Percentiles rank a stretch among this genome's conserved stretches.
These are phyloP conservation scores for Erebia ligea DNA, from an alignment of 2,888 invertebrate genomes.

Conservation along the genomic window DNA sequence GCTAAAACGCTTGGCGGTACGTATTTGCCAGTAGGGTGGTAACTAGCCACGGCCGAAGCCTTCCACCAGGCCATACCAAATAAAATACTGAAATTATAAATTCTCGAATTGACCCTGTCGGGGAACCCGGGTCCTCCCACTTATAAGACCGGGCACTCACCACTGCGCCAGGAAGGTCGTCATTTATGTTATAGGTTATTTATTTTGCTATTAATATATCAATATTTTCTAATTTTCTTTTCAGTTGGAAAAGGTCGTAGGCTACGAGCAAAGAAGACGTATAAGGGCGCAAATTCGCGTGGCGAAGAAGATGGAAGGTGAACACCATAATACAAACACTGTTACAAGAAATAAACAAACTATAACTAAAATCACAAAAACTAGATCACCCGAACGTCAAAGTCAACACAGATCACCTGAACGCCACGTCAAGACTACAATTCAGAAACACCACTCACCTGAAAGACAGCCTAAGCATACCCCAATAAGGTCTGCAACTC, in stretches of 20 bases:
- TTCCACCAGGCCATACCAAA: too few species aligned
- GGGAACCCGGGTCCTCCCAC: too few species aligned
- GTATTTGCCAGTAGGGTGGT: too few species aligned
- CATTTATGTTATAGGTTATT: too few species aligned
- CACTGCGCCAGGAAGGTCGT: too few species aligned
- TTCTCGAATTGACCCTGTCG: too few species aligned
- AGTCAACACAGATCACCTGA: conserved; percentile 53
- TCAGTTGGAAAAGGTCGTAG: conserved; percentile 89
- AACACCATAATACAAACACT: conserved; percentile 50
- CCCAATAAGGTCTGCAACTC: conserved; percentile 40
- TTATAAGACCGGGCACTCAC: too few species aligned
- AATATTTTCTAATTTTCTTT: conserved; percentile 43
- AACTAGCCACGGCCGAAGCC: too few species aligned
- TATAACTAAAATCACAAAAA: conserved; percentile 47
- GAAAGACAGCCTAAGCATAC: conserved; percentile 46
- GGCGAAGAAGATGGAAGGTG: conserved; percentile 84
- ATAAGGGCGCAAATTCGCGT: conserved; percentile 90
- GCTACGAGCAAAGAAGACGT: conserved; percentile 90
- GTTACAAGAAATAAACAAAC: conserved; percentile 55
- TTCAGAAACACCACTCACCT: conserved; percentile 55
- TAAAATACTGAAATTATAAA: too few species aligned
- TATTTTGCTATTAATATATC: not conserved
- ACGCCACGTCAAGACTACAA: conserved; percentile 45
- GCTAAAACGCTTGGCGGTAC: too few species aligned
- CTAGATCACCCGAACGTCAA: conserved; percentile 56